Base-by-base conservation (phyloP, 37 sponge, comb jelly and placozoan species). In the Haliclona indistincta region DNA sequence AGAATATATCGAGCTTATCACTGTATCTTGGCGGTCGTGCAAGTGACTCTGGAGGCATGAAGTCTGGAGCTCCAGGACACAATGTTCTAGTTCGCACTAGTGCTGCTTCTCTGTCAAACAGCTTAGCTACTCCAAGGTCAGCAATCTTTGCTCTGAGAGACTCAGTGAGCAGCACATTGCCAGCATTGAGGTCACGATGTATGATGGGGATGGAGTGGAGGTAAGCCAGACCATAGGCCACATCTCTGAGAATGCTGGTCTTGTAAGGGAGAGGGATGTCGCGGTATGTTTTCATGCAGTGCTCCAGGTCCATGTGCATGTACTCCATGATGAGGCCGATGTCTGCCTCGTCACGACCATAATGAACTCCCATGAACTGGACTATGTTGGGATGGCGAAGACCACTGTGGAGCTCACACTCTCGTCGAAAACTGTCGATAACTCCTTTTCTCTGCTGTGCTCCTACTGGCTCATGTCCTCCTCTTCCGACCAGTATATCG, bases 41-140 rank as follows among this genome's bases (percentile, higher is more conserved):
- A 15, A 87, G 70, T 37, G 82, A 70, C 45, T 87, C 87, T 35
- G 87, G 87, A 22, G 87, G 82, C 87, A 87, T 80, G 82, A 80
- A 87, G 63, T 70, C 75, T 11, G 76, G 38, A 22, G 81, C 75
- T 22, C 87, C 87, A 2, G 87, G 87, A 38, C 81, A 81, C 3
- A 43, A 52, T 4, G 87, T 87, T 41, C 67, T 34, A n/a, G 6
- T 25, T 58, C n/a, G 11, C 26, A 26, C 7, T n/a, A n/a, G n/a
- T n/a, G n/a, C n/a, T 36, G 65, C 38, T 38, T 77, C 86, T 28
- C 75, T 71, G 49, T 80, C 72, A 23, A 75, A 43, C 36, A 87
- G 71, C 54, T 87, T 87, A 3, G 82, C 81, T 61, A 81, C 68
- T 7, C 81, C 82, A 0, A 87, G 67, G 38, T 87, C 87, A 47